phyloP scores from a whole-genome alignment of 2,888 invertebrate species.

The Drosophila kokeensis region DNA sequence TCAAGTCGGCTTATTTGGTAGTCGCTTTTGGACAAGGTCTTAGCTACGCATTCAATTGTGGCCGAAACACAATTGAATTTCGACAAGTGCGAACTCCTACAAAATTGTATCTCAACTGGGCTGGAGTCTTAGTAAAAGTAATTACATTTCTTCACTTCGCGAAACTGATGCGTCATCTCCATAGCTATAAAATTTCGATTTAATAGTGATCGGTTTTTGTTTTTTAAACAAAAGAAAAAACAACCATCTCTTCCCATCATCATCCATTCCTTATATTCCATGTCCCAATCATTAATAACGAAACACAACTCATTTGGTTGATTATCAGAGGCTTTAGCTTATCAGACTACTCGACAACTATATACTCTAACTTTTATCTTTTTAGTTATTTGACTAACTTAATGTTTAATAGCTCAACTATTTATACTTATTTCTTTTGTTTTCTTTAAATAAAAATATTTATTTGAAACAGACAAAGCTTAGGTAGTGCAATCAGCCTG shows the following conservation, averaged over 20 bases:
- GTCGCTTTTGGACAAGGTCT: slow-evolving; percentile 39
- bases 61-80: slow-evolving; percentile 39
- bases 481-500: not conserved
- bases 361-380: not conserved
- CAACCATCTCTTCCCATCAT: not conserved
- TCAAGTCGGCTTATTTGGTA: slow-evolving; percentile 12
- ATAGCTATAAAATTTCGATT: slow-evolving; percentile 6
- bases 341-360: not conserved
- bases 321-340: not conserved
- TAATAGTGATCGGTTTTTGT: not conserved
- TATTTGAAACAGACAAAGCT: not conserved
- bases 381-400: not conserved
- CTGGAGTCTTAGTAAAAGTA: slow-evolving; percentile 15
- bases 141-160: slow-evolving; percentile 15
- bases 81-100: slow-evolving; percentile 18
- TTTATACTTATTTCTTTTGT: not conserved
- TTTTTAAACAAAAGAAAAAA: slow-evolving; percentile 12
- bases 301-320: slow-evolving; percentile 3
- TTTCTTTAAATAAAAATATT: not conserved
- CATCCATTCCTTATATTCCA: slow-evolving; percentile 6
- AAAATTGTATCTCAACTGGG: slow-evolving; percentile 13
- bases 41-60: slow-evolving; percentile 15
- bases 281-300: slow-evolving; percentile 1
- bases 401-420: not conserved
- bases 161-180: slow-evolving; percentile 56